phyloP scores from a whole-genome alignment of 2,797 vertebrate genomes.

The Helarctos malayanus region DNA sequence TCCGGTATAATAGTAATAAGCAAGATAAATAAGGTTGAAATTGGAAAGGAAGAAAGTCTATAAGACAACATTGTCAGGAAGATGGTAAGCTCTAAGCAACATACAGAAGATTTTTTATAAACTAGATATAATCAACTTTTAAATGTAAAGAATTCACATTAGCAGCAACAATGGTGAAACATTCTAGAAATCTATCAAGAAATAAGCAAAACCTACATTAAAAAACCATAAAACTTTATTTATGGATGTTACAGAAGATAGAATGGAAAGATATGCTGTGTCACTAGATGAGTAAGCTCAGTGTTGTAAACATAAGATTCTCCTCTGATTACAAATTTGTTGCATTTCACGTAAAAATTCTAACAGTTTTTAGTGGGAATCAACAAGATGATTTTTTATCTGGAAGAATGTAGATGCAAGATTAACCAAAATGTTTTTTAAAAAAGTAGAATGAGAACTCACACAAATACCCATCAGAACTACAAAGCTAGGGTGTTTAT shows the following conservation, averaged over 20 bases:
- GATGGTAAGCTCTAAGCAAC: not conserved
- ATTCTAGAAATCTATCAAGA: not conserved
- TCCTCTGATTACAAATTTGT: not conserved
- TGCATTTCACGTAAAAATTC: slow-evolving; percentile 1
- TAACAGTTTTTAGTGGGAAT: not conserved
- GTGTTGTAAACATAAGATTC: not conserved
- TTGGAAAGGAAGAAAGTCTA: not conserved
- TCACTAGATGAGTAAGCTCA: not conserved
- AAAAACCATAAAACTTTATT: not conserved
- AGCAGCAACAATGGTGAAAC: not conserved
- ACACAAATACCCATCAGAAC: not conserved
- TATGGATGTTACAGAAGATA: not conserved
- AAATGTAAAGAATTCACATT: not conserved
- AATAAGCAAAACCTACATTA: not conserved
- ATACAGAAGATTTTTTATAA: not conserved
- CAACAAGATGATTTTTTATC: slow-evolving; percentile 5
- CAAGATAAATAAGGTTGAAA: not conserved
- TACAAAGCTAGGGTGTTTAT: not conserved
- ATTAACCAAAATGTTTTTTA: slow-evolving; percentile 12
- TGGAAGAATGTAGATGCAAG: not conserved
- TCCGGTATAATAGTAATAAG: not conserved
- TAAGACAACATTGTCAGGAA: not conserved
- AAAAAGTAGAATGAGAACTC: not conserved
- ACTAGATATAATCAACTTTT: not conserved
- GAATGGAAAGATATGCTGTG: not conserved